Percentiles rank a stretch among this genome's conserved stretches.
These are phyloP conservation scores for Euura lappo DNA, from an alignment of 1,140 invertebrate genomes.

Conservation along the genomic window DNA sequence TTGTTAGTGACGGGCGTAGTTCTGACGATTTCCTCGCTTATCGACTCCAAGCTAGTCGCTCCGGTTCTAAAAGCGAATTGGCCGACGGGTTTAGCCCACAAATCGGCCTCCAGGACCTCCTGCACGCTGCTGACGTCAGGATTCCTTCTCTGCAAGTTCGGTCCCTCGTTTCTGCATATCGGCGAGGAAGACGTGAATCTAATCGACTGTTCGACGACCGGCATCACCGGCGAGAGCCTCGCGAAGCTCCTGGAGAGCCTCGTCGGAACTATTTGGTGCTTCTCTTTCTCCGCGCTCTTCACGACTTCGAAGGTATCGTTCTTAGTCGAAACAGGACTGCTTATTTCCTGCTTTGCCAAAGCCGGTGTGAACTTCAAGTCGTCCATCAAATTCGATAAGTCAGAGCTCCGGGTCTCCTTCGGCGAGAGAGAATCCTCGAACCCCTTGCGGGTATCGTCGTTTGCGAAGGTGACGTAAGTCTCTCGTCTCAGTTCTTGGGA, in stretches of 20 bases:
- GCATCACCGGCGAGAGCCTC: neutral
- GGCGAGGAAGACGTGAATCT: constrained; percentile 35
- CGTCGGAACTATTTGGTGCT: neutral
- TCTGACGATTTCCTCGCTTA: constrained; percentile 16
- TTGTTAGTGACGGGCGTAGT: neutral
- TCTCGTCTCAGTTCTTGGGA: constrained; percentile 33
- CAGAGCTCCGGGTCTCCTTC: constrained; percentile 17
- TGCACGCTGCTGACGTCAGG: constrained; percentile 30
- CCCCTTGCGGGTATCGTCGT: constrained; percentile 12
- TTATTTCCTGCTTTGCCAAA: constrained; percentile 12
- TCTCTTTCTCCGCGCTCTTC: neutral
- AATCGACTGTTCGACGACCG: constrained; percentile 19
- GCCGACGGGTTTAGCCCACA: constrained; percentile 38
- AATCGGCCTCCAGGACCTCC: constrained; percentile 44
- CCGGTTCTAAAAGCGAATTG: constrained; percentile 11
- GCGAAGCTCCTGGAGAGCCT: neutral
- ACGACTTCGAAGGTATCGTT: neutral
- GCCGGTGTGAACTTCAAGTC: constrained; percentile 41
- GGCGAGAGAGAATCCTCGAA: constrained; percentile 39
- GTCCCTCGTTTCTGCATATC: constrained; percentile 18
- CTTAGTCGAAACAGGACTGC: neutral
- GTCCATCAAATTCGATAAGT: constrained; percentile 47
- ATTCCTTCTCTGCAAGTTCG: neutral
- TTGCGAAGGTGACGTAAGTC: constrained; percentile 32
- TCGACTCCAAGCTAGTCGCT: constrained; percentile 18